These are phyloP conservation scores for Diorhabda elongata DNA, from an alignment of 1,140 invertebrate genomes.

Conservation along the genomic window DNA sequence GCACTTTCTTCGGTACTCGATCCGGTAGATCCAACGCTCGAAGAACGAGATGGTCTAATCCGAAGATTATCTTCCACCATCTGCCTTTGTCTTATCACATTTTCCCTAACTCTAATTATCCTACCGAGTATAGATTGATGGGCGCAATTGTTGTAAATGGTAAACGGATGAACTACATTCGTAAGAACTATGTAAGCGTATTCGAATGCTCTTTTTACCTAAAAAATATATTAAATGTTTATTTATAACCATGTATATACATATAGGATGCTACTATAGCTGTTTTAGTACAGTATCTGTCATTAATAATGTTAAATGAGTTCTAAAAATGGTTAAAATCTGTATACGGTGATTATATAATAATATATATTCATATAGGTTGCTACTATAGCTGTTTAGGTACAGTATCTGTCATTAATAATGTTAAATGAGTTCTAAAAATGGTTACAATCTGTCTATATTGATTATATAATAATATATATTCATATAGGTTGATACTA, in stretches of 20 bases:
- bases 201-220: conserved; percentile 93
- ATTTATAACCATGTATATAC: background rate
- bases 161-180: conserved; percentile 71
- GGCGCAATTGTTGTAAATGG: conserved; percentile 54
- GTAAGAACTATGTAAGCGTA: conserved; percentile 86
- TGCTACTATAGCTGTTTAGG: too few species aligned
- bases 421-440: too few species aligned
- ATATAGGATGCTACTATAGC: too few species aligned
- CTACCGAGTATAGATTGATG: conserved; percentile 73
- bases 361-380: too few species aligned
- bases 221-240: conserved; percentile 46
- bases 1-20: conserved; percentile 42
- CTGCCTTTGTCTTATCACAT: conserved; percentile 85
- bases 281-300: too few species aligned
- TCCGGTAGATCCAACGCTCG: conserved; percentile 42
- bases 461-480: too few species aligned
- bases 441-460: too few species aligned
- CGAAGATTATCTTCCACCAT: conserved; percentile 50
- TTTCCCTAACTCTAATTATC: conserved; percentile 88
- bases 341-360: too few species aligned
- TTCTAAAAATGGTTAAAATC: too few species aligned
- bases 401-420: too few species aligned
- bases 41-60: conserved; percentile 36
- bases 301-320: too few species aligned
- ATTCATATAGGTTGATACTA: too few species aligned